These are phyloP conservation scores for Falco punctatus DNA, from an alignment of 2,113 vertebrate species.

Conservation along the genomic window DNA sequence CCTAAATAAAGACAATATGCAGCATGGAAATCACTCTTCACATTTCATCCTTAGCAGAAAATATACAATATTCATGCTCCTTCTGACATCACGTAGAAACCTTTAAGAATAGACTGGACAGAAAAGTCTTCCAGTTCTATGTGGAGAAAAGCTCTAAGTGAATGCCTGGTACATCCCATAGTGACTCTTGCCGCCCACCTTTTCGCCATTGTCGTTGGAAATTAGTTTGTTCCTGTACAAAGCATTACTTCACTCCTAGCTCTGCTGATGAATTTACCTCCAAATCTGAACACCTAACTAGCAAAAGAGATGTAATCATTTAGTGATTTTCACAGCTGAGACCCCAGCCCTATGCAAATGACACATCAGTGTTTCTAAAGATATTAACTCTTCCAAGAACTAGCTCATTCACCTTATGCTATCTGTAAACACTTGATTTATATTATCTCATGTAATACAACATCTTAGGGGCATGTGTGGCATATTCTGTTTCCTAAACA, in stretches of 20 bases:
- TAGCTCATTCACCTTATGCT: background rate
- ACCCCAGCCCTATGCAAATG: background rate
- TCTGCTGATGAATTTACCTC: background rate
- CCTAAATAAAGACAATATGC: background rate
- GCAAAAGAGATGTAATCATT: background rate
- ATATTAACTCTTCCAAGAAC: background rate
- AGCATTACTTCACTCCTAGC: background rate
- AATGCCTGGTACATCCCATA: background rate
- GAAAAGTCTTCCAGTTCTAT: background rate
- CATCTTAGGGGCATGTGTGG: background rate
- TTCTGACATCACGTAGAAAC: background rate
- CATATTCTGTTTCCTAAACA: background rate
- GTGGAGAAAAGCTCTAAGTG: background rate
- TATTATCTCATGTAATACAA: background rate
- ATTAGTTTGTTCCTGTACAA: background rate
- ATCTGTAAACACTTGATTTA: background rate
- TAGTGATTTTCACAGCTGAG: background rate
- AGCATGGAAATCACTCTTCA: background rate
- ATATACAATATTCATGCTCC: background rate
- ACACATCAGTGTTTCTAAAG: background rate
- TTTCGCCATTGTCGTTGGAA: background rate
- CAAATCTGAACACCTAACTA: background rate
- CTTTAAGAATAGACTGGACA: background rate
- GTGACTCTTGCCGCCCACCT: fast-evolving
- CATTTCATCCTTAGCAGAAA: background rate